Base-by-base conservation (phyloP, 2,797 vertebrate species). In the Xerus rutilus region DNA sequence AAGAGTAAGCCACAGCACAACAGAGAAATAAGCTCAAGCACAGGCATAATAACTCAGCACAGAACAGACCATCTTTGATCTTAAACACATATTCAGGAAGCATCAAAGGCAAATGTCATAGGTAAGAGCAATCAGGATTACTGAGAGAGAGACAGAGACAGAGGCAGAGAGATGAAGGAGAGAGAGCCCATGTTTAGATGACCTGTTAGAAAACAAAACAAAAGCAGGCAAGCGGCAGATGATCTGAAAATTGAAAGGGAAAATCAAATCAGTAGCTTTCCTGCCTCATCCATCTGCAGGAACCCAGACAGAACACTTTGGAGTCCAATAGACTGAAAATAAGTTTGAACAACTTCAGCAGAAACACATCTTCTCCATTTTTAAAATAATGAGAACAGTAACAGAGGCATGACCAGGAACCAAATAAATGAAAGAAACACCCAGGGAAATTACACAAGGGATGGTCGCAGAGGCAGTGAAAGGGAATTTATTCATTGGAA, bases 321-420 rank as follows among this genome's bases (percentile, higher is more conserved):
- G 97, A 94, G 92, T 82, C 96, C 97, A 94, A 87, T 83, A 89
- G 95, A 97, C 93, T 96, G 96, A 95, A 96, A 97, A 97, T 91
- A 72, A 92, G 86, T 93, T 95, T 39, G 89, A 89, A 81, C 91
- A 95, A 96, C 96, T 93, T 96, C 91, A 90, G 96, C 93, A 91
- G 93, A 97, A 97, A 97, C 91, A 95, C n/a, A 96, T 94, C 97
- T 95, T 96, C 77, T 96, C 97, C 89, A 39, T 97, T 97, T 97
- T 94, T 74, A 88, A 97, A 97, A 96, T 97, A 97, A 97, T 97
- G 96, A 97, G 96, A 96, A 93, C 76, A 79, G 97, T 74, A 97
- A 96, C 95, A 94, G 91, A 97, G 91, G 95, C 96, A 95, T 97
- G 96, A 97, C 95, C 76, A 76, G 94, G 96, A 97, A 86, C 86